Evolutionary conservation across 2,888 invertebrate genomes (phyloP), one percentile per base, ranked within the genome.

Genomic region (Heliconius sara): DNA sequence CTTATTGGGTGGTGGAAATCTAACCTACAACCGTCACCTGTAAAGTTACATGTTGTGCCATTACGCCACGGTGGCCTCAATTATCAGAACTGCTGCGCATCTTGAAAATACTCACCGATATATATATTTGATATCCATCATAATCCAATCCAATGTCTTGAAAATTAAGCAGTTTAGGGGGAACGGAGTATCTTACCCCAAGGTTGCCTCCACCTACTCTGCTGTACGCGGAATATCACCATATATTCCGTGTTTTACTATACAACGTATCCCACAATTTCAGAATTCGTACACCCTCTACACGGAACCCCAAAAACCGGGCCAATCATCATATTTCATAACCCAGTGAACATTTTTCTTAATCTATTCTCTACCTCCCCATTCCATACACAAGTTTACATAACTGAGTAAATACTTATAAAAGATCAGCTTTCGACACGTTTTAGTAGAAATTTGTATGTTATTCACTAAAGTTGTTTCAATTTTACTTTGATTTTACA

Each of bases 311-410:
- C 89, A 88, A 88, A 70, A 89, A 87, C 86, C 86, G 87, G 80
- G 68, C 76, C 86, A 86, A 86, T 87, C 84, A 86, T 88, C 86
- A 89, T 88, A 90, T 91, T 91, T 89, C 88, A 89, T 89, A 89
- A 91, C 89, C 87, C 86, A 85, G 84, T 82, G 86, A 90, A 88
- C 91, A 92, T 92, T 92, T 91, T 92, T 92, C 92, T 89, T 92
- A 91, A 92, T 92, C 91, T 91, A 89, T 87, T 83, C 85, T 85
- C 86, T 85, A 84, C 73, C 60, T 52, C 52, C 80, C 76, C 7
- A 16, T 2, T 7, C 43, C n/a, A 25, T 78, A 76, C 13, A 73
- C 16, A 73, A n/a, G 60, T 60, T 34, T 73, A 73, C 60, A 73
- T 73, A 73, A 74, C 39, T 75, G 43, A 75, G 65, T 75, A 75